Percentiles rank a stretch among this genome's conserved stretches.
Evolutionary conservation across 2,888 invertebrate species (phyloP).

Genomic region (Mythimna vitellina): DNA sequence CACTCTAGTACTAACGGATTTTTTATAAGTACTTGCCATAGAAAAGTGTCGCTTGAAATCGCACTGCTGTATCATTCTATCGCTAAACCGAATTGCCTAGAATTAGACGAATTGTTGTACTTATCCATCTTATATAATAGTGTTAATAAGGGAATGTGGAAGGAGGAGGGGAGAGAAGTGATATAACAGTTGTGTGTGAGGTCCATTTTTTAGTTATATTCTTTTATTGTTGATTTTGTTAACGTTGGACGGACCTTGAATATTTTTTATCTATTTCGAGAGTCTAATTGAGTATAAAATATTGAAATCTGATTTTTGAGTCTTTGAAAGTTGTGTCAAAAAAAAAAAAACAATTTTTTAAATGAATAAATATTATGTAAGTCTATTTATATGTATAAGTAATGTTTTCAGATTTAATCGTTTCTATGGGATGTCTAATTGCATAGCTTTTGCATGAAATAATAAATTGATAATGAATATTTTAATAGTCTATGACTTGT

Average conservation of each 20-base stretch:
- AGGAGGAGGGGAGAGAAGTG: slow-evolving; percentile 68
- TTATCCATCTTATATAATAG: slow-evolving; percentile 83
- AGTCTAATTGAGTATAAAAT: slow-evolving; percentile 78
- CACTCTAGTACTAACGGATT: slow-evolving; percentile 38
- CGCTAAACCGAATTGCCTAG: slow-evolving; percentile 87
- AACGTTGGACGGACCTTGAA: slow-evolving; percentile 53
- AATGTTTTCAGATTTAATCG: slow-evolving; percentile 67
- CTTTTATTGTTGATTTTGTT: slow-evolving; percentile 39
- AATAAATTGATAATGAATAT: slow-evolving; percentile 43
- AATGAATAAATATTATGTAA: slow-evolving; percentile 46
- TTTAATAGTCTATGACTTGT: slow-evolving; percentile 62
- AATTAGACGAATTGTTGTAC: slow-evolving; percentile 87
- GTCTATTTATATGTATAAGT: slow-evolving; percentile 57
- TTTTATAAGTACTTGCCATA: slow-evolving; percentile 38
- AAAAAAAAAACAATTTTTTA: slow-evolving; percentile 37
- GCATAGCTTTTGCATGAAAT: slow-evolving; percentile 75
- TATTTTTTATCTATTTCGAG: slow-evolving; percentile 72
- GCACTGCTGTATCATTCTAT: slow-evolving; percentile 48
- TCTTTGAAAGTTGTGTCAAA: slow-evolving; percentile 62
- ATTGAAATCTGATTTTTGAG: slow-evolving; percentile 65
- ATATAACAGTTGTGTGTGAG: slow-evolving; percentile 75
- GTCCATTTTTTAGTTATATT: slow-evolving; percentile 64
- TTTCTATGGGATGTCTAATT: slow-evolving; percentile 68
- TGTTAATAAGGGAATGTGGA: slow-evolving; percentile 84
- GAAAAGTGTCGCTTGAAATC: slow-evolving; percentile 38